Evolutionary conservation across 1,140 invertebrate genomes (phyloP).

Genomic region (Intoshia linei): DNA sequence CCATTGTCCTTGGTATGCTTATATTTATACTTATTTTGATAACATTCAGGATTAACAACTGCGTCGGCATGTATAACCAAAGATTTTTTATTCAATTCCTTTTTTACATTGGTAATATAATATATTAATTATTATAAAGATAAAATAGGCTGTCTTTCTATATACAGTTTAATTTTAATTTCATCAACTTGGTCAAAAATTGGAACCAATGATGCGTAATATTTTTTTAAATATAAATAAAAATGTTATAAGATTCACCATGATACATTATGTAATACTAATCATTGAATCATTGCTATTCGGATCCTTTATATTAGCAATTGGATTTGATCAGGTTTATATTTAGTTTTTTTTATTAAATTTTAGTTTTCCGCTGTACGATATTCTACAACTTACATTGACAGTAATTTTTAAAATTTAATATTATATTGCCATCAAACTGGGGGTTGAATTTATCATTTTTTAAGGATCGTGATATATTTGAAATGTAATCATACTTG

Average conservation of each 20-base stretch:
- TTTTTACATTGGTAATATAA: conserved; percentile 28
- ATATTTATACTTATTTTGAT: not conserved
- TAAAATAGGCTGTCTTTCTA: not conserved
- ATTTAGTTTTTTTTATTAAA: not conserved
- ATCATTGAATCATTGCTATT: conserved; percentile 47
- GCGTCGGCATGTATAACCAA: conserved; percentile 63
- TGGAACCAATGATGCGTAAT: not conserved
- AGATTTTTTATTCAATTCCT: conserved; percentile 70
- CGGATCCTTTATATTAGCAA: conserved; percentile 54
- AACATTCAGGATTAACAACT: conserved; percentile 50
- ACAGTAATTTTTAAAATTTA: no score
- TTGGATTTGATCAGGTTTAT: conserved; percentile 47
- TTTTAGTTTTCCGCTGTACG: no score
- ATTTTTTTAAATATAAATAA: not conserved
- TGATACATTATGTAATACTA: conserved; percentile 47
- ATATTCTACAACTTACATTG: no score
- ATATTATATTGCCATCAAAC: no score
- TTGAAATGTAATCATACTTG: no score
- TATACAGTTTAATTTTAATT: conserved; percentile 1
- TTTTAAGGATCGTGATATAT: no score
- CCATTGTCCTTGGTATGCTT: conserved; percentile 41
- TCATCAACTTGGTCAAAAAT: not conserved
- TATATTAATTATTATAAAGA: not conserved
- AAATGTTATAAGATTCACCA: conserved; percentile 21
- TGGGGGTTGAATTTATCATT: no score